Conservation (phyloP, 2,113 vertebrate genomes). For the Lucifuga dentata region DNA sequence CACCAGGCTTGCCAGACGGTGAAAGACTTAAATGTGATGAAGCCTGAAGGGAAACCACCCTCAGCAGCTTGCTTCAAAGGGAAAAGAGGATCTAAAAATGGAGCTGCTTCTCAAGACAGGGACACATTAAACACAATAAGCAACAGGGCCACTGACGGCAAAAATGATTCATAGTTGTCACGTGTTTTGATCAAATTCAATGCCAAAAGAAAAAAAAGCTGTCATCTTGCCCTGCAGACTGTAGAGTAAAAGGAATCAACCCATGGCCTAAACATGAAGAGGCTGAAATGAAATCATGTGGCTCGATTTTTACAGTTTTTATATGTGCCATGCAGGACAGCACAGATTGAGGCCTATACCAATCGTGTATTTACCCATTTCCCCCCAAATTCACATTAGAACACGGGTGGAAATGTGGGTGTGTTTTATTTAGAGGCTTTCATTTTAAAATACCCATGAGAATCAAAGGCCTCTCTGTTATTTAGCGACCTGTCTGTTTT, state of each 20-base stretch:
- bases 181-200: background rate
- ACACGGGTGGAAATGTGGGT: background rate
- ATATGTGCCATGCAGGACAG: conserved; percentile 32
- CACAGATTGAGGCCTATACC: conserved; percentile 17
- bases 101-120: conserved; percentile 31
- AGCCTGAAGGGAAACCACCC: conserved; percentile 56
- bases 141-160: conserved; percentile 55
- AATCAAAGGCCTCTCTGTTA: conserved; percentile 30
- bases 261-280: conserved; percentile 58
- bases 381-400: conserved; percentile 4
- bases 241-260: conserved; percentile 18
- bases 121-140: conserved; percentile 39
- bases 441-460: conserved; percentile 7
- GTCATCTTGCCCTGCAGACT: conserved; percentile 52
- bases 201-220: too few relatives aligned
- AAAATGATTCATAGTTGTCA: conserved; percentile 6
- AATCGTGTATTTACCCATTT: conserved; percentile 33
- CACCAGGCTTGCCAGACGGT: background rate
- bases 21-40: conserved; percentile 30
- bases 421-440: conserved; percentile 3
- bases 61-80: conserved; percentile 61
- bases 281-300: conserved; percentile 51
- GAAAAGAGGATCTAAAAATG: conserved; percentile 54
- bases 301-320: conserved; percentile 23
- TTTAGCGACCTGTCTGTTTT: background rate